phyloP scores from a whole-genome alignment of 2,888 invertebrate genomes.

The Drosophila algonquin region DNA sequence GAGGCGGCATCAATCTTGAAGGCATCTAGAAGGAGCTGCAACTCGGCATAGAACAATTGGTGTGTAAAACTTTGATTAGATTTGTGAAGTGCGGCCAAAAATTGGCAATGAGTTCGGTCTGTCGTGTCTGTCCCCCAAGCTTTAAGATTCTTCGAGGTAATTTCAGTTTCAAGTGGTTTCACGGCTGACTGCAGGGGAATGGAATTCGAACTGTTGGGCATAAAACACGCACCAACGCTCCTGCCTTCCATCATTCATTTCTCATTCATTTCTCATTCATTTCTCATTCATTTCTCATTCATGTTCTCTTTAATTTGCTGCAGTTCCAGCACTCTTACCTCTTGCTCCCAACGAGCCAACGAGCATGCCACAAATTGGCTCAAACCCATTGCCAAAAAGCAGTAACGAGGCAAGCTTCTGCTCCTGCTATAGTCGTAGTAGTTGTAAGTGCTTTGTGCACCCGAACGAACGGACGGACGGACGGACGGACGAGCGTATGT shows the following conservation, averaged over 20 bases:
- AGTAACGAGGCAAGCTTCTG: background rate
- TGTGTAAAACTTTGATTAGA: slow-evolving; percentile 75
- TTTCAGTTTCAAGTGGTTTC: background rate
- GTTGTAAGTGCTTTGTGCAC: slow-evolving; percentile 15
- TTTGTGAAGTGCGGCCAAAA: slow-evolving; percentile 35
- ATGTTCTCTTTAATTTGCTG: slow-evolving; percentile 12
- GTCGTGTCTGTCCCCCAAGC: background rate
- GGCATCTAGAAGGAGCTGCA: slow-evolving; percentile 11
- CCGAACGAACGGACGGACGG: slow-evolving; percentile 13
- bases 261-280: background rate
- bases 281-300: background rate
- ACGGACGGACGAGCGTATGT: background rate
- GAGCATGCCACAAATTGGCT: slow-evolving; percentile 54
- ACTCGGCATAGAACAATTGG: slow-evolving; percentile 61
- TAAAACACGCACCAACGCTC: background rate
- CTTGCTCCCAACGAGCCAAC: slow-evolving; percentile 40
- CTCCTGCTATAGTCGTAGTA: slow-evolving; percentile 20
- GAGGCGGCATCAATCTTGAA: slow-evolving; percentile 8
- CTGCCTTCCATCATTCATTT: background rate
- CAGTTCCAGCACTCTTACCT: background rate
- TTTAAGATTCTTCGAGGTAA: background rate
- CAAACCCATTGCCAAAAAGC: slow-evolving; percentile 3
- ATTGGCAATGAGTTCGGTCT: background rate
- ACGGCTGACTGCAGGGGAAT: background rate
- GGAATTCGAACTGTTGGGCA: background rate